Conservation (phyloP, 2,113 vertebrate species). For the Ophthalmotilapia sp. region DNA sequence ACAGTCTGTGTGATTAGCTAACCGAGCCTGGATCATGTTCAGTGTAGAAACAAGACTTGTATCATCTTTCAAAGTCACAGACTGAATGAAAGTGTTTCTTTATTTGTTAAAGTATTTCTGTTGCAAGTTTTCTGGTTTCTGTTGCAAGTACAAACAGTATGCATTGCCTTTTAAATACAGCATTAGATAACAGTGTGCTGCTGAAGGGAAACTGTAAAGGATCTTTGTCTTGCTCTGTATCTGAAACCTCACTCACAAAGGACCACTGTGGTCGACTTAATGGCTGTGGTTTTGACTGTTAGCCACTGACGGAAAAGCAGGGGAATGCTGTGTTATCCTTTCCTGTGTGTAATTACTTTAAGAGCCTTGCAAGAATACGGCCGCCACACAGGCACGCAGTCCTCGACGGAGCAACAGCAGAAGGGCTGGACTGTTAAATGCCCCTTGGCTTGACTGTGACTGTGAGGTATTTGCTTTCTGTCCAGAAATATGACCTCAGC, state of each 20-base stretch:
- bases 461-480: slow-evolving; percentile 55
- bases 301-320: slow-evolving; percentile 36
- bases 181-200: not conserved
- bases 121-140: not conserved
- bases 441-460: slow-evolving; percentile 17
- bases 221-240: not conserved
- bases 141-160: not conserved
- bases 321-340: slow-evolving; percentile 54
- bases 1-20: not conserved
- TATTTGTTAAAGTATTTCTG: not conserved
- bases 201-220: not conserved
- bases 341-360: slow-evolving; percentile 59
- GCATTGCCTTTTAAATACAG: not conserved
- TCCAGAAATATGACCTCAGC: slow-evolving; percentile 64
- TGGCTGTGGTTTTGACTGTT: slow-evolving; percentile 6
- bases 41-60: not conserved
- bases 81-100: not conserved
- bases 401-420: not conserved
- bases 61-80: not conserved
- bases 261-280: slow-evolving; percentile 13
- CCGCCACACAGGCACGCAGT: not conserved
- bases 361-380: slow-evolving; percentile 41
- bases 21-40: fast-evolving
- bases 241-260: slow-evolving; percentile 31
- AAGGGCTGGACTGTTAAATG: slow-evolving; percentile 27